These are phyloP conservation scores for Neoseiulus cucumeris DNA, from an alignment of 1,140 invertebrate genomes.

Conservation along the genomic window DNA sequence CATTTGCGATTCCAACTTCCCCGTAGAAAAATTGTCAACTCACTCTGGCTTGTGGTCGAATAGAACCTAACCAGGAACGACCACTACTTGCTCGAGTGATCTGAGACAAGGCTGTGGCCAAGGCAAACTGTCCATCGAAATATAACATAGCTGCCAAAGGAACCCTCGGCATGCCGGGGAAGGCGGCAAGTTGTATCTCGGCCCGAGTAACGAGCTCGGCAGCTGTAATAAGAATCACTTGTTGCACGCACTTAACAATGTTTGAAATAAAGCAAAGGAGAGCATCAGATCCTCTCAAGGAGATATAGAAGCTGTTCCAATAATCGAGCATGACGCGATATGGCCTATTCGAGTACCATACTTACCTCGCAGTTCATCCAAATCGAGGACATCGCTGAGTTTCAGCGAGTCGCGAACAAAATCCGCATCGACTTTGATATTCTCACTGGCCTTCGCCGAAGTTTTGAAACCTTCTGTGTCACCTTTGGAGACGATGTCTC, in stretches of 20 bases:
- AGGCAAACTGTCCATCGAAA: neutral
- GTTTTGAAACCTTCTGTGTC: no score
- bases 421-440: neutral
- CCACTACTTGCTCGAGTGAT: neutral
- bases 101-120: neutral
- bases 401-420: neutral
- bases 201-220: neutral
- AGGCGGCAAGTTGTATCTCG: neutral
- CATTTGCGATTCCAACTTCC: no score
- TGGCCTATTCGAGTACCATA: neutral
- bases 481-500: no score
- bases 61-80: neutral
- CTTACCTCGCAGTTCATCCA: neutral
- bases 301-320: no score
- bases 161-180: neutral
- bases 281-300: no score
- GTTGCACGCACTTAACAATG: no score
- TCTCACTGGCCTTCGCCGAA: no score
- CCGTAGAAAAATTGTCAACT: no score
- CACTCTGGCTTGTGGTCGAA: neutral
- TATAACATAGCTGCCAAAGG: neutral
- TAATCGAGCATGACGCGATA: no score
- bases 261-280: no score
- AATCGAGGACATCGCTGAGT: neutral
- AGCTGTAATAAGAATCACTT: neutral